A percentile compares a stretch with the other conserved stretches of the same genome.
Conservation (phyloP, 2,797 vertebrate species). For the Salmo trutta region DNA sequence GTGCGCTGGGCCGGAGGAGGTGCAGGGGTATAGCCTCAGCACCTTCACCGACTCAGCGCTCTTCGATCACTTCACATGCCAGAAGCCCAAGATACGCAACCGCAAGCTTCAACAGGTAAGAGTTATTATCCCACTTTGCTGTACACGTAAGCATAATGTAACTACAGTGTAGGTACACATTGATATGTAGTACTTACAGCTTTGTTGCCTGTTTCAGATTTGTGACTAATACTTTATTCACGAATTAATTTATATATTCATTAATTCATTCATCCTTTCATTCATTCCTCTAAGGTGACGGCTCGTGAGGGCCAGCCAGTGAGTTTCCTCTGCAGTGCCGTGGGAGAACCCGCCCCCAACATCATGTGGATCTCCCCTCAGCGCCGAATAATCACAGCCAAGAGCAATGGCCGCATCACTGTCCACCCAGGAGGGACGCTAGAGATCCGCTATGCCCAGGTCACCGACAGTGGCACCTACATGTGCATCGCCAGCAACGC, state of each 20-base stretch:
- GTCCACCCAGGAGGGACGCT: slow-evolving; percentile 89
- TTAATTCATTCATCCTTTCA: slow-evolving; percentile 20
- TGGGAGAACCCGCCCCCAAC: slow-evolving; percentile 88
- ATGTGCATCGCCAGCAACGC: slow-evolving; percentile 98
- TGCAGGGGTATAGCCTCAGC: slow-evolving; percentile 87
- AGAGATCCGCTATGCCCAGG: slow-evolving; percentile 88
- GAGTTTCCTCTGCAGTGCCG: slow-evolving; percentile 89
- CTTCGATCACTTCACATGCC: slow-evolving; percentile 97
- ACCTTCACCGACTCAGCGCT: slow-evolving; percentile 90
- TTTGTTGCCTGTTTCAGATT: not conserved
- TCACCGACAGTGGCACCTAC: slow-evolving; percentile 94
- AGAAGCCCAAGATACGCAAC: slow-evolving; percentile 93
- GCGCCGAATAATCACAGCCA: slow-evolving; percentile 83
- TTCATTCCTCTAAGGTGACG: slow-evolving; percentile 57
- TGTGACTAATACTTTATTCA: not conserved
- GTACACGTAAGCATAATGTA: not conserved
- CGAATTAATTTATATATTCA: not conserved
- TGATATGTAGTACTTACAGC: not conserved
- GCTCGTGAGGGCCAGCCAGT: slow-evolving; percentile 87
- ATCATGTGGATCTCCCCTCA: slow-evolving; percentile 96
- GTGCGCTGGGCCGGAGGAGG: slow-evolving; percentile 89
- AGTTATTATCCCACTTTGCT: not conserved
- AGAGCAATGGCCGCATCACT: slow-evolving; percentile 80
- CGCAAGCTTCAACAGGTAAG: slow-evolving; percentile 87
- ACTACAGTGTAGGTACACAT: not conserved